Percentiles rank a stretch among this genome's conserved stretches.
These are phyloP conservation scores for Anticlea derivata DNA, from an alignment of 2,888 invertebrate species.

Conservation along the genomic window DNA sequence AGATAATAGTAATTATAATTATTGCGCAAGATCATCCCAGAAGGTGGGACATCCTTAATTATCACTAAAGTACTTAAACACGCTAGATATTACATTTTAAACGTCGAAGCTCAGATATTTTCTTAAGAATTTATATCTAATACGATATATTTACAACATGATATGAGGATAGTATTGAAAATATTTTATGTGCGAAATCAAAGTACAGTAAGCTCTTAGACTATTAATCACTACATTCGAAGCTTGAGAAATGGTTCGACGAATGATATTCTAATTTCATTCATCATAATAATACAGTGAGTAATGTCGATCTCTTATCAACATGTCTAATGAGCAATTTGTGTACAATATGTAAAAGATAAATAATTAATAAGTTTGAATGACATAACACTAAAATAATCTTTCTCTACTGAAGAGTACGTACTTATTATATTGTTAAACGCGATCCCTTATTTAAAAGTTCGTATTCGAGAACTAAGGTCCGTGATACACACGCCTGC, in stretches of 20 bases:
- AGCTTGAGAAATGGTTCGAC: conserved; percentile 31
- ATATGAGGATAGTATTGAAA: conserved; percentile 75
- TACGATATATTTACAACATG: conserved; percentile 77
- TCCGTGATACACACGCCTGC: too few species aligned
- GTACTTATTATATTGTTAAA: too few species aligned
- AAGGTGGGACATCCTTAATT: conserved; percentile 62
- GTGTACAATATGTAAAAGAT: not conserved
- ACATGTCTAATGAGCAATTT: conserved; percentile 26
- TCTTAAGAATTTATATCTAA: conserved; percentile 73
- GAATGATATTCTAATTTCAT: not conserved
- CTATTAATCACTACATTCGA: conserved; percentile 42
- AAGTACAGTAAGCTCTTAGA: conserved; percentile 71
- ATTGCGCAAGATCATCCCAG: conserved; percentile 77
- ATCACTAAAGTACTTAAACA: conserved; percentile 74
- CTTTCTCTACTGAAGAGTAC: not conserved
- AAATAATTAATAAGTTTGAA: too few species aligned
- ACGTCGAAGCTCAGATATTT: conserved; percentile 82
- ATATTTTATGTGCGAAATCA: conserved; percentile 63
- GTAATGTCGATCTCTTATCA: too few species aligned
- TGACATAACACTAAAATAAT: not conserved
- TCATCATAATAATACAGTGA: too few species aligned
- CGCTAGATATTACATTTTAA: conserved; percentile 73
- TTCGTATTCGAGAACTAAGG: too few species aligned
- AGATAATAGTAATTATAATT: conserved; percentile 80
- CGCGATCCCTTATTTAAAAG: too few species aligned